Conservation (phyloP, 2,888 invertebrate species). For the Podotricha telesiphe region DNA sequence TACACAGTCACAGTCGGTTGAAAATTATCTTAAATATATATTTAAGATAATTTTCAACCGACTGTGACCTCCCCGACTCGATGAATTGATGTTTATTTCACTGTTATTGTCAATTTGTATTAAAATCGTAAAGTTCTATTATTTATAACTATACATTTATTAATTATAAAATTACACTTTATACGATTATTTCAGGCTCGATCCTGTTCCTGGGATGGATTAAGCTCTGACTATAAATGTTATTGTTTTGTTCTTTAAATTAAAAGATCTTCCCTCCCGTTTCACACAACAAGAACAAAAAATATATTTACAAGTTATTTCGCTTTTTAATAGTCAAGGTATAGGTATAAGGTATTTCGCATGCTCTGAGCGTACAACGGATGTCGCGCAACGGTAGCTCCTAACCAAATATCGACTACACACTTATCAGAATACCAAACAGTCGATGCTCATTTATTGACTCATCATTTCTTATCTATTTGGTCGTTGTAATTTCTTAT, state of each 20-base stretch:
- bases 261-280: too few relatives aligned
- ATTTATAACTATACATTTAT: background rate
- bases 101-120: background rate
- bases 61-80: conserved; percentile 20
- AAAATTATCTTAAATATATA: background rate
- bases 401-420: conserved; percentile 30
- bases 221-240: too few relatives aligned
- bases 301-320: background rate
- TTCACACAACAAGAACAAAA: too few relatives aligned
- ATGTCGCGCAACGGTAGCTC: conserved; percentile 31
- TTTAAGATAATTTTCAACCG: conserved; percentile 12
- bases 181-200: too few relatives aligned
- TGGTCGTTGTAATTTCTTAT: background rate
- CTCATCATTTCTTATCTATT: background rate
- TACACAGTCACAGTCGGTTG: too few relatives aligned
- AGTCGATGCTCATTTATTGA: conserved; percentile 6
- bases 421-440: conserved; percentile 29
- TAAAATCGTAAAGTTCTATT: background rate
- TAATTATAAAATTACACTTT: background rate
- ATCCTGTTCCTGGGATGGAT: too few relatives aligned
- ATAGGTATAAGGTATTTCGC: conserved; percentile 25
- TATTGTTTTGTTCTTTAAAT: too few relatives aligned
- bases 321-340: background rate
- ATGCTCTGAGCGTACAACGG: conserved; percentile 32
- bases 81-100: background rate